Evolutionary conservation across 1,140 invertebrate genomes (phyloP), one percentile per base, ranked within the genome.

Genomic region (Euura saliciscinereae): DNA sequence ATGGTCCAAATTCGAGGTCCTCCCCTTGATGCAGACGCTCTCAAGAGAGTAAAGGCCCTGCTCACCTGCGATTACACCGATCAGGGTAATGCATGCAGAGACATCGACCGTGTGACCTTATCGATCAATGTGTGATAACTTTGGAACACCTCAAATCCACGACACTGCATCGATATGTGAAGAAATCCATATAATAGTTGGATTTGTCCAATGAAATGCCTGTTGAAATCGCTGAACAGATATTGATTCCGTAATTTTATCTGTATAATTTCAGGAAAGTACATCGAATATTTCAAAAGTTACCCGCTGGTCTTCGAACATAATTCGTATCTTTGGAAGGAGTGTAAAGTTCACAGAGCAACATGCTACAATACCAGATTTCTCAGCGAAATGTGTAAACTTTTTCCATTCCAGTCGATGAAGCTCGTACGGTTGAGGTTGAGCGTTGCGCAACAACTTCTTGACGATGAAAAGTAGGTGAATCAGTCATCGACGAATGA

Each of bases 391-490:
- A 94, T 96, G 85, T 97, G 95, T 87, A 91, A 90, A 79, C 86
- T 96, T 70, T 96, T 96, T 84, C 95, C 95, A 43, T 94, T 96
- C 83, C 95, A 96, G 79, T 94, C 92, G 69, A 94, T 96, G 93
- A 97, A 97, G 86, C 90, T 95, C 68, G 95, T 96, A 2, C 87
- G 95, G 69, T 83, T 96, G 69, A 89, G 94, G 75, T 88, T 96
- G 75, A 89, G 89, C 45, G 89, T 94, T 4, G 91, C 94, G 44
- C 91, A 94, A 77, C 86, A 90, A 69, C 85, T 97, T 59, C 86
- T 97, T 43, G 86, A 92, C 73, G 92, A 95, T 82, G 89, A 92
- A 85, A 88, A 89, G 93, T 95, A 86, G 90, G 90, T 86, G 67
- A 67, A 8, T 68, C 28, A 44, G 46, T 10, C 46, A 10, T 10